Base-by-base conservation (phyloP, 37 sponge, comb jelly and placozoan species). In the Beroe ovata region DNA sequence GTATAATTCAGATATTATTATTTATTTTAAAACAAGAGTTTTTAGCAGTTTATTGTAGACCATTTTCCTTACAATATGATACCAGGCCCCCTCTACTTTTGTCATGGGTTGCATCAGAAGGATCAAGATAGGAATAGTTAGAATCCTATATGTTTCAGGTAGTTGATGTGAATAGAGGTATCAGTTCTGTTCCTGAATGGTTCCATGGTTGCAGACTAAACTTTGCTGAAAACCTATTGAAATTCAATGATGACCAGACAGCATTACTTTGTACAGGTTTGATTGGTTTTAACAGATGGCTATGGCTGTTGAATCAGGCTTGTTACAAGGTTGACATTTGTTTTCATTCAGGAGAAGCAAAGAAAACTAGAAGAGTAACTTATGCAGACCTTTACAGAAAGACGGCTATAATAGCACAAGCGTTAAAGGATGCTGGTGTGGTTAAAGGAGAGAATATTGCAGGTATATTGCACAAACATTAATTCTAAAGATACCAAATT, bases 181-280 rank as follows among this genome's bases (percentile, higher is more conserved):
- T 99, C n/a, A 62, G 41, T 4, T 92, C 94, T 18, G 84, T 96
- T 39, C 99, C 99, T 0, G 95, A 99, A 60, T 99, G 99, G 99
- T 99, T 99, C 92, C 54, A 35, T 59, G 99, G 99, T 2, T 92
- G 94, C 69, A 89, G 89, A 20, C 90, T 99, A 39, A 99, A 99
- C 88, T 99, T 91, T 90, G 96, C 99, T 18, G 99, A 99, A 90
- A 99, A 99, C 90, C 88, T 99, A 37, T 91, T 99, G 0, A 89
- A 89, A 21, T 89, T 63, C 28, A 89, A 37, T 8, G 91, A 71
- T 0, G 91, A 92, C 89, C 94, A 93, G 47, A 88, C 91, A 23
- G 99, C 99, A 18, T 20, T 95, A 14, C 90, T 94, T 58, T 89
- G 92, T 20, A 91, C 89, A 63, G 97, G 96, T 94, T 26, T n/a